Evolutionary conservation across 2,888 invertebrate genomes (phyloP).

Genomic region (Lutraria lutraria): DNA sequence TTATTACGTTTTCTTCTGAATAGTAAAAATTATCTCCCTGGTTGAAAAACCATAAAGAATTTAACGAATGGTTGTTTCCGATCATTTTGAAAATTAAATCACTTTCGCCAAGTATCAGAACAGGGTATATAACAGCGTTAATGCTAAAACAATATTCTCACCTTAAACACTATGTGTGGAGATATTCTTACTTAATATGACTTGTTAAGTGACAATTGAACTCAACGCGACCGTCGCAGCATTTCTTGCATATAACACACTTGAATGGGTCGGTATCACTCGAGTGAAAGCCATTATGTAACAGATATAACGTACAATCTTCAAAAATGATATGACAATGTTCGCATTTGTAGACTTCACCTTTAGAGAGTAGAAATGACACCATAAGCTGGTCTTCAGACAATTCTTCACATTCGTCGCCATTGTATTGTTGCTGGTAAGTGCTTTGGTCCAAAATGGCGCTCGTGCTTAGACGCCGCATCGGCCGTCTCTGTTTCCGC

Average conservation of each 20-base stretch:
- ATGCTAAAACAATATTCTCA: background rate
- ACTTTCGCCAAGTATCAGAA: background rate
- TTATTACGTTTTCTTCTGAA: too few species aligned
- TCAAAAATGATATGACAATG: slow-evolving; percentile 84
- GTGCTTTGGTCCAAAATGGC: slow-evolving; percentile 59
- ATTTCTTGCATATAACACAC: slow-evolving; percentile 81
- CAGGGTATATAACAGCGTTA: background rate
- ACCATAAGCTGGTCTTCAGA: slow-evolving; percentile 80
- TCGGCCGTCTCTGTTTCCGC: slow-evolving; percentile 83
- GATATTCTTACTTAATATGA: slow-evolving; percentile 79
- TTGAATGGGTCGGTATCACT: slow-evolving; percentile 82
- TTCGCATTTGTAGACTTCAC: slow-evolving; percentile 82
- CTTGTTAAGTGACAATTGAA: slow-evolving; percentile 84
- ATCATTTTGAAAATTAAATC: background rate
- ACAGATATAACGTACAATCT: slow-evolving; percentile 82
- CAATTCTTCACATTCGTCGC: slow-evolving; percentile 70
- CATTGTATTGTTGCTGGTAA: slow-evolving; percentile 60
- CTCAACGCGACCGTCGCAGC: slow-evolving; percentile 82
- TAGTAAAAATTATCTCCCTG: background rate
- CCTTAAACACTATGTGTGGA: background rate
- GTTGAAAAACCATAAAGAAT: background rate
- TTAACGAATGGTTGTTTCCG: background rate
- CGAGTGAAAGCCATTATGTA: slow-evolving; percentile 84
- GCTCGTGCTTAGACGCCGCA: slow-evolving; percentile 77
- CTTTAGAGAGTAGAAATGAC: slow-evolving; percentile 79